Evolutionary conservation across 2,797 vertebrate species (phyloP).

Genomic region (Labeo calbasu): DNA sequence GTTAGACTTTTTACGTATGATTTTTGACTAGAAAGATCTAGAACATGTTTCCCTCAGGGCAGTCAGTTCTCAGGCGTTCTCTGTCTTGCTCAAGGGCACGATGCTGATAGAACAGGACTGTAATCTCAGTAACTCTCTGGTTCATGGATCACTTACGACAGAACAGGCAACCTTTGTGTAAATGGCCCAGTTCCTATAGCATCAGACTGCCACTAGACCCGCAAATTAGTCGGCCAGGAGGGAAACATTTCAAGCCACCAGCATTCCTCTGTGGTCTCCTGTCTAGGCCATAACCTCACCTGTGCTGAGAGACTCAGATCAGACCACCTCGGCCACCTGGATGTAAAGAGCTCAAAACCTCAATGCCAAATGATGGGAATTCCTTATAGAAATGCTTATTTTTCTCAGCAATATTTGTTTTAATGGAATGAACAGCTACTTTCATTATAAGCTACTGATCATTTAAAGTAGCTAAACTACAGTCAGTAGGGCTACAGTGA

Average conservation of each 20-base stretch:
- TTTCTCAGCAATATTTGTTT: neutral
- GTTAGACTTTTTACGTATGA: neutral
- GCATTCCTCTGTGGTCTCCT: constrained; percentile 41
- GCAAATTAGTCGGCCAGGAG: constrained; percentile 29
- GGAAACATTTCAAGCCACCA: constrained; percentile 48
- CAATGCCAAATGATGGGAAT: neutral
- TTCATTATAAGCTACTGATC: neutral
- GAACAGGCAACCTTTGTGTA: constrained; percentile 52
- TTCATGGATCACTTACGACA: constrained; percentile 51
- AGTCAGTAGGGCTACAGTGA: neutral
- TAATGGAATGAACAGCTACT: neutral
- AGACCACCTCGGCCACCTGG: constrained; percentile 1
- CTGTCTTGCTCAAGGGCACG: constrained; percentile 43
- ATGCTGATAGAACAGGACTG: constrained; percentile 40
- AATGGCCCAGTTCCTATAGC: constrained; percentile 44
- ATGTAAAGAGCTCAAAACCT: neutral
- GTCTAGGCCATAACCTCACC: constrained; percentile 41
- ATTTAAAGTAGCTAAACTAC: neutral
- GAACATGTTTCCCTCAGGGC: constrained; percentile 10
- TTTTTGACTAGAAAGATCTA: constrained; percentile 23
- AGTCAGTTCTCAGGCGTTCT: constrained; percentile 17
- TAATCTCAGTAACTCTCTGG: constrained; percentile 46
- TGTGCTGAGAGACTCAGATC: constrained; percentile 30
- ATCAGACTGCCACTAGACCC: constrained; percentile 44
- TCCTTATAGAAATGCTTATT: neutral